Conservation (phyloP, 2,888 invertebrate species). For the Dusona sp. region DNA sequence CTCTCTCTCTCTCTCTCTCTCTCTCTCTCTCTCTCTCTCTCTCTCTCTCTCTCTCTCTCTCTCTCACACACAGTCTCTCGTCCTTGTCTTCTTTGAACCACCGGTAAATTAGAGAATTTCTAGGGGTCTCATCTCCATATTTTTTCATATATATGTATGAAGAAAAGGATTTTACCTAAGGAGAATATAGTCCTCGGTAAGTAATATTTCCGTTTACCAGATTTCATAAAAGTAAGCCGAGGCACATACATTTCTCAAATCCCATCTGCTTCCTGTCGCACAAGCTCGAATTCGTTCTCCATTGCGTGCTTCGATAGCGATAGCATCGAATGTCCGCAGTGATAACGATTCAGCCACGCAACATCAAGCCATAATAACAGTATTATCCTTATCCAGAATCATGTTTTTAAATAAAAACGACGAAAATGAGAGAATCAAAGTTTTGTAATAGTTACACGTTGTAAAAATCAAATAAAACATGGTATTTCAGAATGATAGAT, state of each 20-base stretch:
- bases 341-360: conserved; percentile 1
- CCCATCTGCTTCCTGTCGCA: neutral
- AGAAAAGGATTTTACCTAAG: neutral
- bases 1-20: neutral
- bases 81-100: conserved; percentile 7
- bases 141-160: neutral
- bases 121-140: neutral
- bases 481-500: neutral
- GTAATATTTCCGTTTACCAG: conserved; percentile 35
- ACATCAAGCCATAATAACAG: neutral
- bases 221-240: conserved; percentile 13
- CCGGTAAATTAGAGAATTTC: conserved; percentile 6
- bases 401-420: neutral
- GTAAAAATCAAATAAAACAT: neutral
- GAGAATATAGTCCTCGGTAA: conserved; percentile 2
- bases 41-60: neutral
- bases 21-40: neutral
- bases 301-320: neutral
- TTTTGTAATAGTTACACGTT: neutral
- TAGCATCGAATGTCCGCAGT: conserved; percentile 17
- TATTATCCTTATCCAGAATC: neutral
- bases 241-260: conserved; percentile 16
- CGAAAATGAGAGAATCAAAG: neutral
- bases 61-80: neutral
- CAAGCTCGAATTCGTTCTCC: conserved; percentile 5